A percentile compares a stretch with the other conserved stretches of the same genome.
These are phyloP conservation scores for Teleopsis dalmanni DNA, from an alignment of 1,140 invertebrate genomes.

Conservation along the genomic window DNA sequence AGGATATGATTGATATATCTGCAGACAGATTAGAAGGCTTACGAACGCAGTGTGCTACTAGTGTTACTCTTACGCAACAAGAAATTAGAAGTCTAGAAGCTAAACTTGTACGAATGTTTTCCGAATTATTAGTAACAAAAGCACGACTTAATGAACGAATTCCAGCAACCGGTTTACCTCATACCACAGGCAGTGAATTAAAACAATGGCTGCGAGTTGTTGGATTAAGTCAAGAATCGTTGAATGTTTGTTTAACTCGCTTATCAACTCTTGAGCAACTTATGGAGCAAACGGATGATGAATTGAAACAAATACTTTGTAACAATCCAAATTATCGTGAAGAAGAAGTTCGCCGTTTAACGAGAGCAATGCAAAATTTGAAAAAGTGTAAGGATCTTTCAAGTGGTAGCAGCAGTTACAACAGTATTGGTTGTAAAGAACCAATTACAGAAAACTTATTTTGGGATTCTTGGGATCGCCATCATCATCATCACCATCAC, in stretches of 20 bases:
- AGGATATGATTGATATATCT: slow-evolving; percentile 93
- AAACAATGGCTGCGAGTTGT: slow-evolving; percentile 85
- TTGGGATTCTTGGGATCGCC: slow-evolving; percentile 88
- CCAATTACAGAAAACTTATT: slow-evolving; percentile 57
- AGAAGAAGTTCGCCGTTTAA: slow-evolving; percentile 72
- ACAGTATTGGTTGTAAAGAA: slow-evolving; percentile 19
- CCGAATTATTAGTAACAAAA: slow-evolving; percentile 81
- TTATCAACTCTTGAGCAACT: slow-evolving; percentile 68
- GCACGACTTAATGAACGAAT: slow-evolving; percentile 57
- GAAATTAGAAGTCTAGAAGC: slow-evolving; percentile 91
- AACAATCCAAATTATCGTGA: slow-evolving; percentile 57
- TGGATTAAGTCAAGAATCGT: slow-evolving; percentile 43
- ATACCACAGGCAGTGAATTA: slow-evolving; percentile 61
- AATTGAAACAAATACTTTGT: slow-evolving; percentile 64
- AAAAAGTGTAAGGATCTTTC: slow-evolving; percentile 47
- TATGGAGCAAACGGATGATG: slow-evolving; percentile 75
- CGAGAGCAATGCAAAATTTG: slow-evolving; percentile 75
- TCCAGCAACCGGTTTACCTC: slow-evolving; percentile 47
- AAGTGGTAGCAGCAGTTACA: slow-evolving; percentile 1
- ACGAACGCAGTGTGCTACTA: slow-evolving; percentile 84
- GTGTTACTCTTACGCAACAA: slow-evolving; percentile 85
- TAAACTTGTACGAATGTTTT: slow-evolving; percentile 89
- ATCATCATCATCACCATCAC: slow-evolving; percentile 37
- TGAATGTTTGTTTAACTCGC: slow-evolving; percentile 49
- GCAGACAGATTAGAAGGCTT: slow-evolving; percentile 84